Base-by-base conservation (phyloP, 2,888 invertebrate species). In the Cryptus armator region DNA sequence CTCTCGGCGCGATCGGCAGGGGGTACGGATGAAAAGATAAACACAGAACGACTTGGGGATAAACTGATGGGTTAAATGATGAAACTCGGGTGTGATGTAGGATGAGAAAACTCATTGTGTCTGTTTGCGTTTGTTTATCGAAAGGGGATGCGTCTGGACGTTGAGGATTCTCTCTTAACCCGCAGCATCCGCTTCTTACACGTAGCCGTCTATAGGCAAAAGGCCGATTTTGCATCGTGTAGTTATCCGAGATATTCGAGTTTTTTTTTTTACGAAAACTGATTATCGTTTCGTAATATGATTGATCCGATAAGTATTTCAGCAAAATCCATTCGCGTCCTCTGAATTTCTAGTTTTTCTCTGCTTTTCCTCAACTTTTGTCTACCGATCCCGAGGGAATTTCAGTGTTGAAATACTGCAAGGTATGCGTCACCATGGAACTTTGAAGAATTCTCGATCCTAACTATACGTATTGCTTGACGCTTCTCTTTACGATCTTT, bases 51-150 rank as follows among this genome's bases (percentile, higher is more conserved):
- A 48, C 48, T 14, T 24, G 67, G 53, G 29, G 66, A 24, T 64
- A 74, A 72, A 77, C 67, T 48, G 68, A 80, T 77, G 77, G 80
- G 84, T 71, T 81, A 74, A 83, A 83, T 83, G 59, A 74, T 62
- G 74, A 74, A 78, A 51, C 19, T 83, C 67, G 75, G 32, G 51
- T 32, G 74, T 79, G 44, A 51, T 83, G 78, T 71, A 37, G 29
- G 67, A 79, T 79, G 51, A 46, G 66, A 62, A 87, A 81, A 87
- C 88, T 88, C 90, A 89, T 89, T 90, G 87, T 88, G 86, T 1
- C 67, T 85, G 83, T 80, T 68, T 81, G 84, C 24, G 24, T 24
- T 84, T 87, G 89, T 90, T 90, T 90, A 90, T 90, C 86, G 87
- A 88, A 88, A 82, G 84, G 86, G 88, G 87, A 24, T 24, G 24